These are phyloP conservation scores for Bedellia somnulentella DNA, from an alignment of 2,888 invertebrate genomes.

Conservation along the genomic window DNA sequence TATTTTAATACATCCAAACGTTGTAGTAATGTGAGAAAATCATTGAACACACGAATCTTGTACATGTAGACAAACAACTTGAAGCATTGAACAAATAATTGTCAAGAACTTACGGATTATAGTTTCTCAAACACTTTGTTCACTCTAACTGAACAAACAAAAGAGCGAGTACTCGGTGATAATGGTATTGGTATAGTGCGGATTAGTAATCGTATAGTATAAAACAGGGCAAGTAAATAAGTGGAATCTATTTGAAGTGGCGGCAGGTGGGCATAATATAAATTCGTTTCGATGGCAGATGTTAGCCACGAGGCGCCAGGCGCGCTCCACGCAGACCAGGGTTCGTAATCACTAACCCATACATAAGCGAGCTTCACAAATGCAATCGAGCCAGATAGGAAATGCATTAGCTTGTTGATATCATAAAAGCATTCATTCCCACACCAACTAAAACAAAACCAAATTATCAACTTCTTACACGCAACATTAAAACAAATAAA, in stretches of 20 bases:
- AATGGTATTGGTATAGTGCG: conserved; percentile 17
- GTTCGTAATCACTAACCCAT: neutral
- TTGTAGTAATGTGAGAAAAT: conserved; percentile 29
- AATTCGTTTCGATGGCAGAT: conserved; percentile 51
- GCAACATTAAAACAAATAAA: conserved; percentile 29
- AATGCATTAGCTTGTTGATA: no score
- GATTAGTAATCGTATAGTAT: neutral
- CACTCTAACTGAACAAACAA: conserved; percentile 34
- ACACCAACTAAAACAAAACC: conserved; percentile 1
- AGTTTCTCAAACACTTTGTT: conserved; percentile 24
- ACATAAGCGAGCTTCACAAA: conserved; percentile 16
- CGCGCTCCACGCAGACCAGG: conserved; percentile 10
- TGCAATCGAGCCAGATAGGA: conserved; percentile 11
- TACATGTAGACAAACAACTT: conserved; percentile 40
- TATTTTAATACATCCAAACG: conserved; percentile 18
- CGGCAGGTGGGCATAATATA: conserved; percentile 48
- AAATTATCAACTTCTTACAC: conserved; percentile 4
- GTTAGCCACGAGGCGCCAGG: conserved; percentile 41
- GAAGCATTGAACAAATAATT: conserved; percentile 16
- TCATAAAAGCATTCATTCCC: neutral
- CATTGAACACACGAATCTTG: conserved; percentile 25
- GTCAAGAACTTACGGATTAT: conserved; percentile 19
- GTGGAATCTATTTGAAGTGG: conserved; percentile 24
- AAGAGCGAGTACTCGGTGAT: conserved; percentile 14
- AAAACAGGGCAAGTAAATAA: neutral